Conservation (phyloP, 2,797 vertebrate genomes). For the Neoniphon sammara region DNA sequence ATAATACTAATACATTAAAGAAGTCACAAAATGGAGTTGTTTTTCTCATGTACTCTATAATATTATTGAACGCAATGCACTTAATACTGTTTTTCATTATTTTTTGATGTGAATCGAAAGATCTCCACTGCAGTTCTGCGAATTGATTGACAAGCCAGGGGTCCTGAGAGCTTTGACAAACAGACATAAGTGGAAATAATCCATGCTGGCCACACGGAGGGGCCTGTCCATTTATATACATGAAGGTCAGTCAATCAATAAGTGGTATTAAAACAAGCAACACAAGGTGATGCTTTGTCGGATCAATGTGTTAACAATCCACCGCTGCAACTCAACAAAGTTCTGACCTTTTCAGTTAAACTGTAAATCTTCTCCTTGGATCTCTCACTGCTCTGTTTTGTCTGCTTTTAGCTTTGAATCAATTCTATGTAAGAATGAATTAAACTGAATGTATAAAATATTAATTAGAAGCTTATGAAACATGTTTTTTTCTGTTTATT, state of each 20-base stretch:
- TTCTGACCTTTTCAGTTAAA: constrained; percentile 72
- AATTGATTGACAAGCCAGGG: constrained; percentile 79
- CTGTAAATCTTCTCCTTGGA: constrained; percentile 55
- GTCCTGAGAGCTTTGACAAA: constrained; percentile 78
- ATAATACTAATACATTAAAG: constrained; percentile 10
- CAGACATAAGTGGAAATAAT: constrained; percentile 82
- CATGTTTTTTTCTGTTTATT: neutral
- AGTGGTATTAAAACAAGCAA: constrained; percentile 83
- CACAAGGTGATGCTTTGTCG: constrained; percentile 80
- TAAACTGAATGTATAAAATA: constrained; percentile 38
- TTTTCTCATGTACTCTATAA: constrained; percentile 11
- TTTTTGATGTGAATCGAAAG: constrained; percentile 74
- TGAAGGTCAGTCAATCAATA: constrained; percentile 84
- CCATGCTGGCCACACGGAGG: constrained; percentile 76
- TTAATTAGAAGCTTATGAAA: constrained; percentile 33
- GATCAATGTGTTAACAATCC: constrained; percentile 79
- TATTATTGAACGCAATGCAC: constrained; percentile 26
- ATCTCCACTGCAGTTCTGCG: constrained; percentile 74
- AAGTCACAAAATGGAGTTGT: neutral
- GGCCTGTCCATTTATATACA: constrained; percentile 83
- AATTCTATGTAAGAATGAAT: constrained; percentile 27
- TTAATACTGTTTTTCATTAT: constrained; percentile 68
- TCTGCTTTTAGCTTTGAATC: constrained; percentile 36
- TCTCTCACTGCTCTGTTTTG: constrained; percentile 11
- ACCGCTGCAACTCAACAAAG: constrained; percentile 61